phyloP scores from a whole-genome alignment of 2,113 vertebrate species.

The Elgaria multicarinata region DNA sequence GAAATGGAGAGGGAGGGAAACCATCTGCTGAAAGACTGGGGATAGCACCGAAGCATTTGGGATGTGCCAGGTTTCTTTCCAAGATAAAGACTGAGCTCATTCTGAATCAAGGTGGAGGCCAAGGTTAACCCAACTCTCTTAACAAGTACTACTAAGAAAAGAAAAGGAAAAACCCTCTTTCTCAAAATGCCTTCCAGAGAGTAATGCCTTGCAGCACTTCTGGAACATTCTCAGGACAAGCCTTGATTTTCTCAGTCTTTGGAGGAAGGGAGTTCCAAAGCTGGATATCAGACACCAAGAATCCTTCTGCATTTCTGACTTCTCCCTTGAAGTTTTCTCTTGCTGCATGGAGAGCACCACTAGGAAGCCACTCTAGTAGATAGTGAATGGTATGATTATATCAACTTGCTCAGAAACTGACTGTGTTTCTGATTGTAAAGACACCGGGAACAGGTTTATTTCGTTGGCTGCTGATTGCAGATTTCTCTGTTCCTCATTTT shows the following conservation, averaged over 20 bases:
- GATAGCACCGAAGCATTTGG: not conserved
- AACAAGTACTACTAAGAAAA: not conserved
- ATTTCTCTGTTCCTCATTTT: conserved; percentile 11
- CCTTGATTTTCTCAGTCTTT: not conserved
- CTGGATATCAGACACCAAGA: not conserved
- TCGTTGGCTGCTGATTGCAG: not conserved
- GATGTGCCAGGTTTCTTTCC: not conserved
- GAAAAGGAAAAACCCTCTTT: not conserved
- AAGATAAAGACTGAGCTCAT: not conserved
- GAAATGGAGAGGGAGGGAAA: not conserved
- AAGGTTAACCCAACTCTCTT: not conserved
- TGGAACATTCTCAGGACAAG: not conserved
- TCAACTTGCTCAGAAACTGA: not conserved
- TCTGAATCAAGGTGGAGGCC: not conserved
- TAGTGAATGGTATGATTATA: not conserved
- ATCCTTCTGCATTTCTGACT: not conserved
- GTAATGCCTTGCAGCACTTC: not conserved
- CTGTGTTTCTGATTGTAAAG: conserved; percentile 14
- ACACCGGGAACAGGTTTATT: not conserved
- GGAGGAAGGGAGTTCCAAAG: not conserved
- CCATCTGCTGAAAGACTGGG: not conserved
- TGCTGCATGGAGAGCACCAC: not conserved
- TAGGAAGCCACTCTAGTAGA: not conserved
- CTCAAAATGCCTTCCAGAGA: not conserved
- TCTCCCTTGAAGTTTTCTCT: not conserved